phyloP scores from a whole-genome alignment of 2,113 vertebrate genomes.

The Trochalopteron elliotii region DNA sequence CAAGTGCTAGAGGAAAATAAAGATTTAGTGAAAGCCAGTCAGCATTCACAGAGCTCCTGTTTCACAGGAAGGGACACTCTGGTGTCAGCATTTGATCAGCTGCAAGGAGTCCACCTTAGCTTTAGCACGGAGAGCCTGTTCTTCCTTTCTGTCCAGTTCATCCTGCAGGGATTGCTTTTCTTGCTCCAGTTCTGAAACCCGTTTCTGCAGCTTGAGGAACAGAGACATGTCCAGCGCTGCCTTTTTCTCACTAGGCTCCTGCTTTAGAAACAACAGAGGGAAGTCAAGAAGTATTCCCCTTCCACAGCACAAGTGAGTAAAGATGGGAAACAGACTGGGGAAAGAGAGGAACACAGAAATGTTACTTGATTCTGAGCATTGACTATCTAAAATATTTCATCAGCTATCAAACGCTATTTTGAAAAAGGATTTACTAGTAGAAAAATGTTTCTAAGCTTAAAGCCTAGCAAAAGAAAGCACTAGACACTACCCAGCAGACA shows the following conservation, averaged over 20 bases:
- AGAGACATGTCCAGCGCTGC: constrained; percentile 90
- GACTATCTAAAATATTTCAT: neutral
- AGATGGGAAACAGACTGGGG: neutral
- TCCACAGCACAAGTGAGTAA: constrained; percentile 18
- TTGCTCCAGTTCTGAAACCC: constrained; percentile 93
- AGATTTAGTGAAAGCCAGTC: neutral
- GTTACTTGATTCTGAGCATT: constrained; percentile 1
- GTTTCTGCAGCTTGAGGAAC: constrained; percentile 97
- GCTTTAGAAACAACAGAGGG: neutral
- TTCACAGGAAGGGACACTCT: neutral
- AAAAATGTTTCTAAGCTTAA: constrained; percentile 25
- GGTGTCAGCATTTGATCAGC: constrained; percentile 6
- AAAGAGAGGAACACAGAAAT: neutral
- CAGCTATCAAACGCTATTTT: neutral
- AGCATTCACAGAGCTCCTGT: neutral
- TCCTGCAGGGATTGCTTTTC: constrained; percentile 94
- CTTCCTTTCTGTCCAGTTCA: constrained; percentile 93
- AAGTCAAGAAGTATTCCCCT: neutral
- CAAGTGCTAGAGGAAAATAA: neutral
- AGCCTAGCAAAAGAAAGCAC: constrained; percentile 28
- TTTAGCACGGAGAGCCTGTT: constrained; percentile 89
- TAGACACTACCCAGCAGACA: constrained; percentile 30
- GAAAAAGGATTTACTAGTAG: neutral
- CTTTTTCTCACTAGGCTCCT: constrained; percentile 89
- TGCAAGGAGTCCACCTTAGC: constrained; percentile 77